Evolutionary conservation across 2,113 vertebrate genomes (phyloP), one percentile per base, ranked within the genome.

Genomic region (Tricholaema leucomelas): DNA sequence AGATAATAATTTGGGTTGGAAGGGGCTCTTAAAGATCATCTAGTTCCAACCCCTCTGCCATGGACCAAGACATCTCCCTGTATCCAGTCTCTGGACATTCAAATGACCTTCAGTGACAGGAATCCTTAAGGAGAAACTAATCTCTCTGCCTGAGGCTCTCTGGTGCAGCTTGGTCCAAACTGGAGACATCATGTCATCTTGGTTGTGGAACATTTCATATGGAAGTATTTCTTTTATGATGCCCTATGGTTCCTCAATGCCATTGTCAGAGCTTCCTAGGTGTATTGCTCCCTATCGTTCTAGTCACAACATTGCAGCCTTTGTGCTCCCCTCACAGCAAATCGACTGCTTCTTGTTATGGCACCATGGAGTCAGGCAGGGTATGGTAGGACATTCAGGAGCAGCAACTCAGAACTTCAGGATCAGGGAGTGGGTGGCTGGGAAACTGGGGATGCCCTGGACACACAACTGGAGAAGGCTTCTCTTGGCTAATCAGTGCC

Each of bases 321-420:
- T 85, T 66, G 19, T 40, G 8, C 15, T 81, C 12, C 8, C 9
- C 8, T 8, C 3, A 1, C 0, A 2, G 40, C 33, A 42, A 35
- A 64, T 5, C 18, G 40, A 10, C 30, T 44, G 35, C 54, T 24
- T 48, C 20, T 5, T 3, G 3, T 2, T 0, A 2, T 0, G 0
- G 38, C n/a, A 38, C 20, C 0, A 2, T 11, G 36, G 33, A 30
- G 30, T 7, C 35, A 11, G 46, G 54, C 12, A 13, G 20, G 24
- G 24, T 33, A 28, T 0, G 23, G n/a, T n/a, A 54, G 52, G 33
- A n/a, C 48, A 9, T 9, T 17, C 7, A 2, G 1, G 18, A 82
- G 1, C 25, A 59, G 59, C 38, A 67, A 40, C 44, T 54, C 70
- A 7, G 52, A 61, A 20, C 27, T 42, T 5, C 0, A 1, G 54